phyloP scores from a whole-genome alignment of 1,140 invertebrate genomes.

The Zeugodacus cucurbitae region DNA sequence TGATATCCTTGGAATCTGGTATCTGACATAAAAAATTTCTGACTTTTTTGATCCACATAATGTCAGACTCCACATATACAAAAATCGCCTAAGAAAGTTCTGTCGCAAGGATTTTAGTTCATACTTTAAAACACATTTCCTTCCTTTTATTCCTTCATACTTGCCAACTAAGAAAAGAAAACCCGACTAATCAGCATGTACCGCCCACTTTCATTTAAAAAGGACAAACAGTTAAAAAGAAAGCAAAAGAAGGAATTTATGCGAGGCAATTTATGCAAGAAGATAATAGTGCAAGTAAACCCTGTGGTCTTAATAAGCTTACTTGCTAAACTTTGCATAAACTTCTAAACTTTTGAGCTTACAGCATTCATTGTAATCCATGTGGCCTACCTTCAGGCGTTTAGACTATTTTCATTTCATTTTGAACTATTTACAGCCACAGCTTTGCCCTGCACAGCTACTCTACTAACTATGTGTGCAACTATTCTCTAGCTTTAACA shows the following conservation, averaged over 20 bases:
- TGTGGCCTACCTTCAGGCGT: neutral
- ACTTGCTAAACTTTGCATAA: constrained; percentile 18
- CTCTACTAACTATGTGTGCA: neutral
- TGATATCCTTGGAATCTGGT: too few species aligned
- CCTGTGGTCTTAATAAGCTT: constrained; percentile 15
- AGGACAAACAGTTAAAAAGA: neutral
- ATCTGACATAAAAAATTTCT: too few species aligned
- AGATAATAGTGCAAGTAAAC: neutral
- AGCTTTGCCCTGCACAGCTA: neutral
- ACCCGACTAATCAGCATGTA: too few species aligned
- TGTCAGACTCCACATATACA: too few species aligned
- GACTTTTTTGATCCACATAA: too few species aligned
- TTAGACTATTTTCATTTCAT: neutral
- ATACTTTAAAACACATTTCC: too few species aligned
- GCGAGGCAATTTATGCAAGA: neutral
- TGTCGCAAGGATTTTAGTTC: too few species aligned
- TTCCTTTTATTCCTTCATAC: too few species aligned
- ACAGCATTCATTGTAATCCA: neutral
- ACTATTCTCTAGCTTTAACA: neutral
- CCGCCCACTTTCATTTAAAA: neutral
- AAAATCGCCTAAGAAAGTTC: too few species aligned
- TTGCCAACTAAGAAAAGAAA: too few species aligned
- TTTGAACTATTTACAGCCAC: neutral
- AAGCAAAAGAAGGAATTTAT: neutral
- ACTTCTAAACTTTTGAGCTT: constrained; percentile 27